phyloP scores from a whole-genome alignment of 2,113 vertebrate species.

The Hystrix cristata region DNA sequence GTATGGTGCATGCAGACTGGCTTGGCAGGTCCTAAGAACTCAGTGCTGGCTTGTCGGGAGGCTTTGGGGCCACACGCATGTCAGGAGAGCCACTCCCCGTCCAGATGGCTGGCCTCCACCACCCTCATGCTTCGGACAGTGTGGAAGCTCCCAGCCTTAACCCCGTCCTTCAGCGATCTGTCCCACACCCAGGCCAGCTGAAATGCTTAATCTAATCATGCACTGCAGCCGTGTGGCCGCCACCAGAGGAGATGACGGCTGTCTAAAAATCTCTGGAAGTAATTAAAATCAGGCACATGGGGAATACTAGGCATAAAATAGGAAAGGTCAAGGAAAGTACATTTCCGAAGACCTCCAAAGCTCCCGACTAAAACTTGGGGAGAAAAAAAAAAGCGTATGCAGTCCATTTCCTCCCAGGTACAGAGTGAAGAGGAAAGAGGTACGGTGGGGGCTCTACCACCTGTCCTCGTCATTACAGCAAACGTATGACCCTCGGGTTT shows the following conservation, averaged over 20 bases:
- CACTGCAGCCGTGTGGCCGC: not conserved
- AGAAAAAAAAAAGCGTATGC: not conserved
- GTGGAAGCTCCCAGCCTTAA: not conserved
- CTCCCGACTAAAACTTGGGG: not conserved
- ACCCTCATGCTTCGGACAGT: not conserved
- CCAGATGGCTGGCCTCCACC: not conserved
- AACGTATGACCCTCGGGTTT: not conserved
- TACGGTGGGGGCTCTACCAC: rapidly evolving
- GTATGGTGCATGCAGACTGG: not conserved
- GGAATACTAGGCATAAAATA: not conserved
- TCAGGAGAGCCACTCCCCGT: not conserved
- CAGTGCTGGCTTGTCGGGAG: not conserved
- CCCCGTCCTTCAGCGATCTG: not conserved
- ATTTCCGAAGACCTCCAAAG: slow-evolving; percentile 45
- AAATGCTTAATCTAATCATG: slow-evolving; percentile 22
- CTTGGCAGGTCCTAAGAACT: not conserved
- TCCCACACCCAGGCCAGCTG: not conserved
- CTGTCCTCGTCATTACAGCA: not conserved
- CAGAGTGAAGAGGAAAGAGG: not conserved
- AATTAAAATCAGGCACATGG: not conserved
- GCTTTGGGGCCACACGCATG: not conserved
- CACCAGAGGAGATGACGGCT: not conserved
- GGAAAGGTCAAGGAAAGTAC: not conserved
- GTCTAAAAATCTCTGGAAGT: slow-evolving; percentile 13
- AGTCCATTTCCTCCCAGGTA: not conserved